Evolutionary conservation across 2,797 vertebrate species (phyloP), one percentile per base, ranked within the genome.

Genomic region (Acrossocheilus fasciatus): DNA sequence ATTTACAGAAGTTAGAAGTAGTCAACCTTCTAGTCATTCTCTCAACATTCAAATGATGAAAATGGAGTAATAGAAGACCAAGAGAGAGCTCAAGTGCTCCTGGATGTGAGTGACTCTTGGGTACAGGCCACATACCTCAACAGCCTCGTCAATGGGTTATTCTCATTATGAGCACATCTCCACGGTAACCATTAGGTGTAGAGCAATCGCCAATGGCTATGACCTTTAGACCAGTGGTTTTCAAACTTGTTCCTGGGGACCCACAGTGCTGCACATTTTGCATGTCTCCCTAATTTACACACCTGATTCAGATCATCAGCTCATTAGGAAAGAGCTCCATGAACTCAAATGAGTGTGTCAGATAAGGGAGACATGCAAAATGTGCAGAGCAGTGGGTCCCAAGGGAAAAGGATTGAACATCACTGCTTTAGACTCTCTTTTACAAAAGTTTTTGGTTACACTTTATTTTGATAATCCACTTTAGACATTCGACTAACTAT

Each of bases 71-170:
- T 43, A 54, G 20, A 70, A 54, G n/a, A 79, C 23, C 34, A n/a
- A 68, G 57, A 76, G 59, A 69, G 20, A 68, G 62, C 87, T 77
- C 78, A 80, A 84, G 79, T 52, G 43, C 52, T 74, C 10, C n/a
- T 81, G 78, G 57, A 36, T 80, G 78, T 70, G 66, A 83, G 36
- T 76, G 18, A 76, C 74, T 43, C 73, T 26, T 59, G 80, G 80
- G 36, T 52, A 82, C 34, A 68, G 36, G 54, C 9, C 23, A 41
- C 62, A 72, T 75, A 87, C 84, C 87, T 90, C 87, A 77, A 89
- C 83, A 86, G 90, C 87, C 91, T 92, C 91, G 92, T 93, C 93
- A 91, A 93, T 92, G 91, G 89, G 90, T 90, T 90, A 85, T 86
- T 85, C 83, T 90, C 89, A 70, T 88, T 20, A 82, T 89, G 91